Conservation (phyloP, 2,888 invertebrate species). For the Platynereis dumerilii region DNA sequence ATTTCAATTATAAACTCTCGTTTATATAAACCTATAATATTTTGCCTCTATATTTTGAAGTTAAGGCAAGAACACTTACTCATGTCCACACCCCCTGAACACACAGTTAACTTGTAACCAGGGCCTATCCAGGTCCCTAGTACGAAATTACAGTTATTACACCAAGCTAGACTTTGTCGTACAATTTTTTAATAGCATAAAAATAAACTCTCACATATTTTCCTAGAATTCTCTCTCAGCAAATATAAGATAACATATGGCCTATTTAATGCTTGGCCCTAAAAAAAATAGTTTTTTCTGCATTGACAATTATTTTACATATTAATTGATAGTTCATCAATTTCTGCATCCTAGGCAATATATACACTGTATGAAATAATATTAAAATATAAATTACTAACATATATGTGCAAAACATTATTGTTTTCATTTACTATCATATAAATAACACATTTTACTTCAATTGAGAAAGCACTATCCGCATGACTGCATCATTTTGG, state of each 20-base stretch:
- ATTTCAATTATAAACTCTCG: too few species aligned
- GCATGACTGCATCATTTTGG: slow-evolving; percentile 41
- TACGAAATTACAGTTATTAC: not conserved
- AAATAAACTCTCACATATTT: slow-evolving; percentile 56
- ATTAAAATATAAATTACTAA: slow-evolving; percentile 51
- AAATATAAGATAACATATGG: slow-evolving; percentile 46
- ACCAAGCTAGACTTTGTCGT: slow-evolving; percentile 8
- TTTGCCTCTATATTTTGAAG: too few species aligned
- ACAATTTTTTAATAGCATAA: slow-evolving; percentile 51
- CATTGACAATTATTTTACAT: slow-evolving; percentile 30
- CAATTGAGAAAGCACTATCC: slow-evolving; percentile 29
- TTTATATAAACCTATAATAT: slow-evolving; percentile 5
- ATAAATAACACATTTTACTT: not conserved
- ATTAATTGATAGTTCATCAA: slow-evolving; percentile 29
- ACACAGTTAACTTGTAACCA: too few species aligned
- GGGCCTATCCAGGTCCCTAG: too few species aligned
- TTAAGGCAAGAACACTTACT: too few species aligned
- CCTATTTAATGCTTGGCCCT: slow-evolving; percentile 40
- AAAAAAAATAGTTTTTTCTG: slow-evolving; percentile 47
- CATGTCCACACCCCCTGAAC: too few species aligned
- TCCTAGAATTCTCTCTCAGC: slow-evolving; percentile 46
- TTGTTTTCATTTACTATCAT: too few species aligned
- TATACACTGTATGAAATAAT: slow-evolving; percentile 43
- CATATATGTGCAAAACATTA: too few species aligned
- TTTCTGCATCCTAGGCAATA: slow-evolving; percentile 36